Evolutionary conservation across 2,888 invertebrate genomes (phyloP).

Genomic region (Azorinus chamasolen): DNA sequence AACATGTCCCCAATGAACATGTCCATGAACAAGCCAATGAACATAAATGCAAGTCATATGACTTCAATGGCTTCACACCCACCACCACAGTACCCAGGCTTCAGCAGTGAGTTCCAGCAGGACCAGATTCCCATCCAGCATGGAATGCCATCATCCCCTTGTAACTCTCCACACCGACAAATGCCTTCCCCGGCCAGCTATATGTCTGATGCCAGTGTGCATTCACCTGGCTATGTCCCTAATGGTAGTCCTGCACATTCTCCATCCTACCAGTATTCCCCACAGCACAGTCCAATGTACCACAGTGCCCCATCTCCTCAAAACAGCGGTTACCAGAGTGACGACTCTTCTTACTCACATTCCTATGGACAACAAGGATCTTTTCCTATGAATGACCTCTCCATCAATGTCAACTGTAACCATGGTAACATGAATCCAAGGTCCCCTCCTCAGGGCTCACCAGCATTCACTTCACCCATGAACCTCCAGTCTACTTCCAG

Average conservation of each 20-base stretch:
- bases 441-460: constrained; percentile 45
- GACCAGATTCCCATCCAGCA: constrained; percentile 8
- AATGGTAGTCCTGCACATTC: constrained; percentile 54
- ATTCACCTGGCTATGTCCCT: constrained; percentile 56
- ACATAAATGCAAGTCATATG: constrained; percentile 52
- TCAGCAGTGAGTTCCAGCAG: constrained; percentile 26
- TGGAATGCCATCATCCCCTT: constrained; percentile 45
- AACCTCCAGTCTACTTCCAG: constrained; percentile 43
- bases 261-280: constrained; percentile 61
- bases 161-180: constrained; percentile 50
- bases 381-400: constrained; percentile 40
- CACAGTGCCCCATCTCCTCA: constrained; percentile 52
- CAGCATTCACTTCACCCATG: constrained; percentile 23
- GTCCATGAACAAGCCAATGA: constrained; percentile 57
- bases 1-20: constrained; percentile 22
- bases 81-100: constrained; percentile 62
- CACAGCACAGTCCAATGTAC: constrained; percentile 55
- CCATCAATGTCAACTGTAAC: constrained; percentile 47
- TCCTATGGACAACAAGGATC: neutral
- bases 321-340: constrained; percentile 55
- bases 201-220: constrained; percentile 53
- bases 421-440: constrained; percentile 21
- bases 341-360: constrained; percentile 39
- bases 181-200: constrained; percentile 54
- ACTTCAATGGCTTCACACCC: constrained; percentile 35